phyloP scores from a whole-genome alignment of 2,888 invertebrate genomes.

The Drosophila engyochracea region DNA sequence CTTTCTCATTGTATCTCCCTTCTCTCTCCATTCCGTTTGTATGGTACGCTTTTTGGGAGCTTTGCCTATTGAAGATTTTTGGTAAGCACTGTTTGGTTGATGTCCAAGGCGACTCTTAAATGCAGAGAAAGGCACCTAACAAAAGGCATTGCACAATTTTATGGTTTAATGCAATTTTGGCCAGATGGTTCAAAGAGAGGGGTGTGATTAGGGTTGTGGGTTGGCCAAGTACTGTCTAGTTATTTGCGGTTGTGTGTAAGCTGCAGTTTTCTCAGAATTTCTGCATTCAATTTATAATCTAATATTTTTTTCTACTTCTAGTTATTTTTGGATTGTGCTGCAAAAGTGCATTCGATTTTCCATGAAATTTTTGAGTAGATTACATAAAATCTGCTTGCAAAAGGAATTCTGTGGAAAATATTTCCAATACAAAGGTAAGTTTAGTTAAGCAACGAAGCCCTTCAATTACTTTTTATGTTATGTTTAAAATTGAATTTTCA shows the following conservation, averaged over 20 bases:
- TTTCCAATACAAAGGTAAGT: too few relatives aligned
- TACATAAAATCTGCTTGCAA: not conserved
- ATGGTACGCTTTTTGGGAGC: constrained; percentile 51
- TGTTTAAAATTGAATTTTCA: not conserved
- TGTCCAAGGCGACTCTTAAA: constrained; percentile 67
- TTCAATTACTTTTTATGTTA: not conserved
- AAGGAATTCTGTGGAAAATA: not conserved
- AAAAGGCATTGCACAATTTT: constrained; percentile 55
- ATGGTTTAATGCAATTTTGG: constrained; percentile 70
- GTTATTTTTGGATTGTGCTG: constrained; percentile 3
- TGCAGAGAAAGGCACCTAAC: constrained; percentile 56
- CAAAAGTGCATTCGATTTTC: constrained; percentile 2
- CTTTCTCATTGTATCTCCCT: not conserved
- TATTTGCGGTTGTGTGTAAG: constrained; percentile 48
- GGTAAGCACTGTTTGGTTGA: constrained; percentile 66
- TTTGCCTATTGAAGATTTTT: constrained; percentile 48
- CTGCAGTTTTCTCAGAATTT: constrained; percentile 28
- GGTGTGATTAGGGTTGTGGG: not conserved
- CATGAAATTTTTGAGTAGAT: constrained; percentile 1
- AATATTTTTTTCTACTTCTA: not conserved
- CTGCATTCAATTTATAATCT: constrained; percentile 9
- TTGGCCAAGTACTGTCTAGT: constrained; percentile 33
- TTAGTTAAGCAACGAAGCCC: not conserved
- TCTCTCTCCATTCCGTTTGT: constrained; percentile 11
- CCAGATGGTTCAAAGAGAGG: constrained; percentile 2